Conservation (phyloP, 2,888 invertebrate species). For the Zaprionus obscuricornis region DNA sequence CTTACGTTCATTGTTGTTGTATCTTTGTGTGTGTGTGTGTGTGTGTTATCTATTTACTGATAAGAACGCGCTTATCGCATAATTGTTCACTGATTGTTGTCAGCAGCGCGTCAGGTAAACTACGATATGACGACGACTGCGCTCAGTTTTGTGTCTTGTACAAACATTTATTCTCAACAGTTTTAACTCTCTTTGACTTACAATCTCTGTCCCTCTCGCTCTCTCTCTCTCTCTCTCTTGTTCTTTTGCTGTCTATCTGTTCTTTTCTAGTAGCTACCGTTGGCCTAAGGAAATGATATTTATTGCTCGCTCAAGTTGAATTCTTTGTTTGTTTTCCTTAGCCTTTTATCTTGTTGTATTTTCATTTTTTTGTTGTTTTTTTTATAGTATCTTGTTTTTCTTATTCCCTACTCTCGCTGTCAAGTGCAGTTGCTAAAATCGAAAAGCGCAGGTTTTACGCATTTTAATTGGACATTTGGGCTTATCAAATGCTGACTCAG, state of each 20-base stretch:
- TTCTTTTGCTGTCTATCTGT: not conserved
- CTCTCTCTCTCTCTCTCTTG: not conserved
- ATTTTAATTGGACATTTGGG: constrained; percentile 36
- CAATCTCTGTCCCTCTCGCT: not conserved
- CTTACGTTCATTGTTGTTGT: not conserved
- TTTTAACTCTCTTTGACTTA: constrained; percentile 19
- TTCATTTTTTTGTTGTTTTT: too few relatives aligned
- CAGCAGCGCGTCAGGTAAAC: constrained; percentile 59
- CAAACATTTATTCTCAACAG: constrained; percentile 27
- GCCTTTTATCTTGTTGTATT: constrained; percentile 50
- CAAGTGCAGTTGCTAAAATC: constrained; percentile 27
- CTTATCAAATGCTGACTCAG: constrained; percentile 40
- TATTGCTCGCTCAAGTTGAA: constrained; percentile 5
- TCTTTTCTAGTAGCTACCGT: constrained; percentile 26
- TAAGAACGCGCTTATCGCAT: constrained; percentile 67
- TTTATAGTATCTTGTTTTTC: too few relatives aligned
- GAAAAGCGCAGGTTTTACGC: constrained; percentile 36
- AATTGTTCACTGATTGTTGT: constrained; percentile 71
- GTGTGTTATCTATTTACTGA: constrained; percentile 61
- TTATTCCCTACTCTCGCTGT: too few relatives aligned
- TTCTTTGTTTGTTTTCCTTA: constrained; percentile 38
- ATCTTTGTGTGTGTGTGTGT: not conserved
- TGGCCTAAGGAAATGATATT: constrained; percentile 14
- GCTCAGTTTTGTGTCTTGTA: constrained; percentile 14
- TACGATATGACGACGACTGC: constrained; percentile 8